A percentile compares a stretch with the other conserved stretches of the same genome.
Conservation (phyloP, 2,888 invertebrate genomes). For the Rhingia campestris region DNA sequence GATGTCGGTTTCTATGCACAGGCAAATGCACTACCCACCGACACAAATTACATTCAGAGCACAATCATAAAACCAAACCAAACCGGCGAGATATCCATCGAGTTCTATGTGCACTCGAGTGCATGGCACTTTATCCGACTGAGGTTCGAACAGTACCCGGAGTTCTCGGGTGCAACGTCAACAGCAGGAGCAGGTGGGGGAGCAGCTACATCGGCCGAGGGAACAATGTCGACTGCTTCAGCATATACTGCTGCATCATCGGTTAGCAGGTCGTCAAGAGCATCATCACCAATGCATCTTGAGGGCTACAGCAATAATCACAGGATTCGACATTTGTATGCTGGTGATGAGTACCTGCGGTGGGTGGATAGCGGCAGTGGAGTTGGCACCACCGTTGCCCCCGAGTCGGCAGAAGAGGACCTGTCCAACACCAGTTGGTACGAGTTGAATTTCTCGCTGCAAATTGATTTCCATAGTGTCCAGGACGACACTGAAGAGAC, state of each 20-base stretch:
- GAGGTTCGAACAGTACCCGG: conserved; percentile 77
- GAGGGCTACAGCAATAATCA: conserved; percentile 59
- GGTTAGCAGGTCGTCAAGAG: conserved; percentile 67
- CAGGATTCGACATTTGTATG: conserved; percentile 65
- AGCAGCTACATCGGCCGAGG: conserved; percentile 29
- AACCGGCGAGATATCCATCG: conserved; percentile 82
- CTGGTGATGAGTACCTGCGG: conserved; percentile 65
- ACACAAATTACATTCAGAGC: conserved; percentile 83
- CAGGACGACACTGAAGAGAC: conserved; percentile 63
- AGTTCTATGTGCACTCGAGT: conserved; percentile 85
- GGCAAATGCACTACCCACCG: conserved; percentile 84
- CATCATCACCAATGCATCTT: conserved; percentile 61
- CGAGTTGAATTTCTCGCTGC: conserved; percentile 77
- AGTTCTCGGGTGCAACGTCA: conserved; percentile 50
- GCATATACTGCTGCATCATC: conserved; percentile 50
- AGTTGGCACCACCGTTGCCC: conserved; percentile 18
- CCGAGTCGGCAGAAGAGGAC: conserved; percentile 47
- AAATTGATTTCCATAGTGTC: conserved; percentile 78
- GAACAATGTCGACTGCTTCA: conserved; percentile 49
- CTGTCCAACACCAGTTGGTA: conserved; percentile 61
- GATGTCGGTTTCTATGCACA: conserved; percentile 83
- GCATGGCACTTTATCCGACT: conserved; percentile 86
- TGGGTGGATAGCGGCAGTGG: conserved; percentile 60
- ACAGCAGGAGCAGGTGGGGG: conserved; percentile 22
- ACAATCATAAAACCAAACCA: conserved; percentile 84